Conservation (phyloP, 2,797 vertebrate genomes). For the Labeo calbasu region DNA sequence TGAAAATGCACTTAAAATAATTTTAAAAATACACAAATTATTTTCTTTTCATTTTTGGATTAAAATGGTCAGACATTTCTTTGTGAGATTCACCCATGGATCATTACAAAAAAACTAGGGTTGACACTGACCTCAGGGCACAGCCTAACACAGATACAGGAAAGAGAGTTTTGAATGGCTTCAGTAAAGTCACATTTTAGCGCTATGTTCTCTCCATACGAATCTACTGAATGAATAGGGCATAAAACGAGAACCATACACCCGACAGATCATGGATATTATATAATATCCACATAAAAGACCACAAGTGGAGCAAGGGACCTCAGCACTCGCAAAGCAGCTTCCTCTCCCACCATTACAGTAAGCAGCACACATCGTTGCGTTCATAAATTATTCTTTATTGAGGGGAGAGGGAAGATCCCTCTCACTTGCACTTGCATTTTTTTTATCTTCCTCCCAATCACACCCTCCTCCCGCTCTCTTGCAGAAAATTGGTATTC, state of each 20-base stretch:
- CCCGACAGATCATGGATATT: conserved; percentile 6
- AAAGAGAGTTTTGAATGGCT: conserved; percentile 21
- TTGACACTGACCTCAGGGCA: conserved; percentile 34
- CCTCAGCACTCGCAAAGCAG: conserved; percentile 4
- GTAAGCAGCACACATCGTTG: conserved; percentile 15
- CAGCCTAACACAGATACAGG: conserved; percentile 16
- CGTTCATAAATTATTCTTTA: conserved; percentile 36
- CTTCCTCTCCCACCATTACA: conserved; percentile 13
- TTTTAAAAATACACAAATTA: background rate
- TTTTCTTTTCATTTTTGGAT: background rate
- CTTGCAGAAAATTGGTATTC: conserved; percentile 49
- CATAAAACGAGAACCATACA: conserved; percentile 2
- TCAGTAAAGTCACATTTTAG: conserved; percentile 19
- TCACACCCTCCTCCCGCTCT: background rate
- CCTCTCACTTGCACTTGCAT: background rate
- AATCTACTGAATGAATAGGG: conserved; percentile 13
- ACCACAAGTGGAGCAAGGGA: conserved; percentile 12
- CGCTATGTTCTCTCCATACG: background rate
- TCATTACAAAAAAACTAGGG: background rate
- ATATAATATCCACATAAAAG: conserved; percentile 20
- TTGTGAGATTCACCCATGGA: conserved; percentile 27
- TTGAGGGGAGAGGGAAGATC: conserved; percentile 17
- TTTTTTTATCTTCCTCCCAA: conserved; percentile 21
- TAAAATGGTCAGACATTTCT: background rate
- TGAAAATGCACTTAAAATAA: background rate